A percentile compares a stretch with the other conserved stretches of the same genome.
These are phyloP conservation scores for Aphelenchoides fujianensis DNA, from an alignment of 1,140 invertebrate species.

Conservation along the genomic window DNA sequence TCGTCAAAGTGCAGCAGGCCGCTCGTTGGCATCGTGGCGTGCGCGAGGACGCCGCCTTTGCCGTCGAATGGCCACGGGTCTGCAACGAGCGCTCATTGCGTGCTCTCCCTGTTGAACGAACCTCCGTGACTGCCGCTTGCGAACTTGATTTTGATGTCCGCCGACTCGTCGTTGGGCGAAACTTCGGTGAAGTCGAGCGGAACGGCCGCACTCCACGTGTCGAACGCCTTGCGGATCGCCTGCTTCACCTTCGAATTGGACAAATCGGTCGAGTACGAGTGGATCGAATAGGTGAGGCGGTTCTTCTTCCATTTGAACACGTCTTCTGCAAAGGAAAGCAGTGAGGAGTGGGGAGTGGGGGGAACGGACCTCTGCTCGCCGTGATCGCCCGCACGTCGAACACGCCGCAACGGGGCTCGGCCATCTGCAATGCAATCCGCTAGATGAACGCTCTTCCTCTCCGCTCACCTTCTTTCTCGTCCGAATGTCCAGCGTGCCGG, in stretches of 20 bases:
- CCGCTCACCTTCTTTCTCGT: conserved; percentile 58
- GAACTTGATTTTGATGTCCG: conserved; percentile 59
- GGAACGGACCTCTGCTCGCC: conserved; percentile 29
- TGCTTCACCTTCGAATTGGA: conserved; percentile 45
- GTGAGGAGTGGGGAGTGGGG: not conserved
- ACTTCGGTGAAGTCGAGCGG: conserved; percentile 52
- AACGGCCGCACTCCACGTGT: conserved; percentile 44
- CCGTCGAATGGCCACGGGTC: conserved; percentile 61
- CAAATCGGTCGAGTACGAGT: conserved; percentile 51
- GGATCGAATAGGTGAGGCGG: conserved; percentile 53
- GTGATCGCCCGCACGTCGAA: conserved; percentile 54
- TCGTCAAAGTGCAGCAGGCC: conserved; percentile 59
- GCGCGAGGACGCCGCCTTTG: conserved; percentile 57
- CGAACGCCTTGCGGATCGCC: conserved; percentile 55
- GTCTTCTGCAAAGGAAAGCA: conserved; percentile 37
- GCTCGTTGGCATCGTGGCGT: conserved; percentile 59
- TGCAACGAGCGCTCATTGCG: not conserved
- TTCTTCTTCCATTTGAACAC: conserved; percentile 58
- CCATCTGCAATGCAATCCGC: too few species aligned
- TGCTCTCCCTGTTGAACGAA: not conserved
- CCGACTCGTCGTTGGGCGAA: conserved; percentile 28
- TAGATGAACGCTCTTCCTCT: too few species aligned
- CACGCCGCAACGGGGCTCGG: conserved; percentile 56
- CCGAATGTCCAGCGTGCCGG: conserved; percentile 50
- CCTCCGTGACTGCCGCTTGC: conserved; percentile 49